These are phyloP conservation scores for Lochmaea capreae DNA, from an alignment of 2,888 invertebrate genomes.

Conservation along the genomic window DNA sequence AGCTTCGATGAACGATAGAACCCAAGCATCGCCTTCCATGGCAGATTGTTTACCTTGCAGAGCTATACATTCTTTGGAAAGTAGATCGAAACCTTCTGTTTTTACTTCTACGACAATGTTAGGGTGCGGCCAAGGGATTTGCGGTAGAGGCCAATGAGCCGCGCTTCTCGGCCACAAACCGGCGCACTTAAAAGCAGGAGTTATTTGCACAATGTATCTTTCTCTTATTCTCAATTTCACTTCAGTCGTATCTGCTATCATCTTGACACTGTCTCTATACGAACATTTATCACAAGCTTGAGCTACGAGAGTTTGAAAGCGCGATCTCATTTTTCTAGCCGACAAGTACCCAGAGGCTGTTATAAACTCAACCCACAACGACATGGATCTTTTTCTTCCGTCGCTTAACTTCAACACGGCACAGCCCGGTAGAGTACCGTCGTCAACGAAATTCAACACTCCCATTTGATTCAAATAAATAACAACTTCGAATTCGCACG, in stretches of 20 bases:
- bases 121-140: slow-evolving; percentile 85
- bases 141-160: slow-evolving; percentile 83
- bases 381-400: slow-evolving; percentile 88
- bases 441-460: slow-evolving; percentile 89
- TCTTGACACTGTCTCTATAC: slow-evolving; percentile 82
- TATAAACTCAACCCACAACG: slow-evolving; percentile 92
- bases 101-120: slow-evolving; percentile 83
- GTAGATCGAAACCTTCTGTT: slow-evolving; percentile 84
- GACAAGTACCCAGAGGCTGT: slow-evolving; percentile 88
- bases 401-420: slow-evolving; percentile 87
- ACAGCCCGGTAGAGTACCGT: slow-evolving; percentile 84
- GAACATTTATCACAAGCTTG: slow-evolving; percentile 85
- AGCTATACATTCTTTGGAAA: slow-evolving; percentile 78
- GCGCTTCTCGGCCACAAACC: slow-evolving; percentile 88
- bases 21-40: slow-evolving; percentile 90
- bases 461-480: slow-evolving; percentile 90
- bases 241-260: slow-evolving; percentile 85
- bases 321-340: slow-evolving; percentile 83
- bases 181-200: slow-evolving; percentile 84
- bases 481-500: slow-evolving; percentile 85
- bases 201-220: slow-evolving; percentile 83
- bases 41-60: slow-evolving; percentile 78
- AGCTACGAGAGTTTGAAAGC: slow-evolving; percentile 83
- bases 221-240: slow-evolving; percentile 82
- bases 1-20: slow-evolving; percentile 81